Percentiles rank a stretch among this genome's conserved stretches.
These are phyloP conservation scores for Esox niger DNA, from an alignment of 2,113 vertebrate genomes.

Conservation along the genomic window DNA sequence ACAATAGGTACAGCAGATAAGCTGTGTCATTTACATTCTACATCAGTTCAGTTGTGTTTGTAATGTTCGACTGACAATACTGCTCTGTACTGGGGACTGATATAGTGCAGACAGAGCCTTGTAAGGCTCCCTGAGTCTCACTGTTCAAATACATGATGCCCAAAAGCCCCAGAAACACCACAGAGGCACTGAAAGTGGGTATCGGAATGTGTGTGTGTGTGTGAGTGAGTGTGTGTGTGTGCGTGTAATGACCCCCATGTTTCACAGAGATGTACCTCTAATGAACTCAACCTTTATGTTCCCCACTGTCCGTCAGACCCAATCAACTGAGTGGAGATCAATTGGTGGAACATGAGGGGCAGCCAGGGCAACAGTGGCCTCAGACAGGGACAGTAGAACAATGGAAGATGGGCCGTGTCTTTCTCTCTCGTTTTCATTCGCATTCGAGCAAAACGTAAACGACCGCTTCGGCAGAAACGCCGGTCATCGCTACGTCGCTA, in stretches of 20 bases:
- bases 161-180: not conserved
- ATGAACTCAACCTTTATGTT: conserved; percentile 59
- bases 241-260: conserved; percentile 29
- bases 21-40: too few species aligned
- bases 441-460: not conserved
- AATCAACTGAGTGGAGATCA: conserved; percentile 61
- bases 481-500: conserved; percentile 24
- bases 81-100: not conserved
- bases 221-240: conserved; percentile 22
- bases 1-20: too few species aligned
- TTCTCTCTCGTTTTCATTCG: conserved; percentile 7
- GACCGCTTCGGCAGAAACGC: not conserved
- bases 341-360: conserved; percentile 31
- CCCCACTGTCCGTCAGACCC: conserved; percentile 54
- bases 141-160: not conserved
- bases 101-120: not conserved
- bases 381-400: conserved; percentile 46
- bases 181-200: not conserved
- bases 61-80: not conserved
- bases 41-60: too few species aligned
- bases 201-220: conserved; percentile 3
- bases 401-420: conserved; percentile 40
- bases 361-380: conserved; percentile 39
- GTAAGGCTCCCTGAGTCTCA: not conserved
- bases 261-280: conserved; percentile 23